These are phyloP conservation scores for Oceanites oceanicus DNA, from an alignment of 2,113 vertebrate species.

Conservation along the genomic window DNA sequence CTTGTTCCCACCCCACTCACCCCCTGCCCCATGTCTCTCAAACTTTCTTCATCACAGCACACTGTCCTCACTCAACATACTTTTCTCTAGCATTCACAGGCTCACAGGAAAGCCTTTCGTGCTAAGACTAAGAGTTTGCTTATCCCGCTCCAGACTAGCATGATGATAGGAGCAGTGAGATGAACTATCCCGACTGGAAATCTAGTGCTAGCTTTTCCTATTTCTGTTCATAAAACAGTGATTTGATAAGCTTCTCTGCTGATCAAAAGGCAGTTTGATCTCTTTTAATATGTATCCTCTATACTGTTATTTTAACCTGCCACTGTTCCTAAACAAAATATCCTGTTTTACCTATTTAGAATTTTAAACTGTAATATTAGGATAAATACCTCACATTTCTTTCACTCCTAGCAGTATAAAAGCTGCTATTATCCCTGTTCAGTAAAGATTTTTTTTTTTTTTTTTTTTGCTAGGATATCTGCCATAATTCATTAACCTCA, in stretches of 20 bases:
- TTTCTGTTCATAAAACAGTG: too few relatives aligned
- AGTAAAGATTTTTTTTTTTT: too few relatives aligned
- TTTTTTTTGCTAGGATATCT: neutral
- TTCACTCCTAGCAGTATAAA: neutral
- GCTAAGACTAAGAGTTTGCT: neutral
- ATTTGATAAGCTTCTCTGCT: neutral
- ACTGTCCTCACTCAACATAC: neutral
- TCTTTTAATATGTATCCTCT: neutral
- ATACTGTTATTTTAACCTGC: neutral
- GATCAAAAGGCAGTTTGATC: neutral
- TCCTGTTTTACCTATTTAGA: neutral
- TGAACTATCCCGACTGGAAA: neutral
- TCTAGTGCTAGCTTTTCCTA: neutral
- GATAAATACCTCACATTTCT: neutral
- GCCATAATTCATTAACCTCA: neutral
- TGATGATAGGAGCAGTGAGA: neutral
- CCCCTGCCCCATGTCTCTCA: fast-evolving
- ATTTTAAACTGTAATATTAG: neutral
- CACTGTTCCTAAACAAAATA: neutral
- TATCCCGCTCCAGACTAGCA: neutral
- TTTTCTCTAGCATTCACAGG: neutral
- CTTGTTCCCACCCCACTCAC: neutral
- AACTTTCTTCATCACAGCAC: neutral
- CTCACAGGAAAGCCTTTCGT: neutral
- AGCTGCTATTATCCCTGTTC: neutral